Base-by-base conservation (phyloP, 2,888 invertebrate species). In the Prenolepis imparis region DNA sequence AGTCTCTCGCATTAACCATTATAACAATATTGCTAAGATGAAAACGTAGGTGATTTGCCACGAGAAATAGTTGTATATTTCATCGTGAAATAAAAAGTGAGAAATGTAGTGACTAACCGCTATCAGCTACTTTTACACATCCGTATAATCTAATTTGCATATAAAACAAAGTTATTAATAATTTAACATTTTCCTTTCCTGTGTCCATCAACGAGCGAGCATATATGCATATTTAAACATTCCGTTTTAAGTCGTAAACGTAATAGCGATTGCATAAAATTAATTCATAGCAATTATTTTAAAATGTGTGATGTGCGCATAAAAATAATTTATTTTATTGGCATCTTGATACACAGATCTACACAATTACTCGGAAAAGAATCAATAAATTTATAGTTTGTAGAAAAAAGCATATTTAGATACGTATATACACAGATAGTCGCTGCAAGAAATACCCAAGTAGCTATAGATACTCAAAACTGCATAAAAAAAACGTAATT, bases 131-230 rank as follows among this genome's bases (percentile, higher is more conserved):
- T 80, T 80, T 44, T 72, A 55, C 68, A 78, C 68, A 78, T 72
- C 72, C 59, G 78, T 72, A 24, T 80, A 80, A 80, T 80, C 59
- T 72, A 72, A 80, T 80, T 80, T 80, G 44, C 72, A 80, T 80
- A 80, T 72, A 44, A 36, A 72, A 80, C 18, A 36, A 80, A 48
- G 12, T 72, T 59, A 59, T 80, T 32, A 80, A 72, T 78, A 61
- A 78, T 44, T 57, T 59, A 32, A 78, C 59, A 70, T 52, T 61
- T 59, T 59, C 24, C 59, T 59, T 72, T 24, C 21, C 18, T 48
- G 44, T 32, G 52, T 21, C 41, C 3, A 4, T 15, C 59, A 41
- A 80, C 44, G 24, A 21, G 21, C 15, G 41, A 52, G 8, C 59
- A 48, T 21, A 67, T 57, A 44, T 78, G 72, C 59, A 72, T 72